These are phyloP conservation scores for Pollenia amentaria DNA, from an alignment of 2,888 invertebrate species.

Conservation along the genomic window DNA sequence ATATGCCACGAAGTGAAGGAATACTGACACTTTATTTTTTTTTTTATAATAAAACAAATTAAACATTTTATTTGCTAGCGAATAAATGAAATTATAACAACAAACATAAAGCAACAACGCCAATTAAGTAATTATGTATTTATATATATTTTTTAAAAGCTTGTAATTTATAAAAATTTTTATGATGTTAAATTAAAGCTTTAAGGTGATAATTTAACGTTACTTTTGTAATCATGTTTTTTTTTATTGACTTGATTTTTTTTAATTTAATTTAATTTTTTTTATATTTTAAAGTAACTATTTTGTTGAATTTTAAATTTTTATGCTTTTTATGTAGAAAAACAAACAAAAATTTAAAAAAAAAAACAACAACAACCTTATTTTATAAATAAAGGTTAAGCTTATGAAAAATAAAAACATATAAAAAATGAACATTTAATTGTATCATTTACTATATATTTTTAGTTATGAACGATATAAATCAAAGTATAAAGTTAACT, in stretches of 20 bases:
- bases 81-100: slow-evolving; percentile 44
- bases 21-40: slow-evolving; percentile 71
- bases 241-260: slow-evolving; percentile 69
- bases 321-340: slow-evolving; percentile 69
- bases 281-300: slow-evolving; percentile 68
- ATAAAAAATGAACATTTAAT: slow-evolving; percentile 37
- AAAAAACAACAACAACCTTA: slow-evolving; percentile 78
- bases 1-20: slow-evolving; percentile 65
- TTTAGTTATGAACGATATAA: slow-evolving; percentile 46
- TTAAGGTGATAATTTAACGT: slow-evolving; percentile 64
- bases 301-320: slow-evolving; percentile 72
- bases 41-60: slow-evolving; percentile 71
- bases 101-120: slow-evolving; percentile 48
- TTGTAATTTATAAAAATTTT: slow-evolving; percentile 75
- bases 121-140: slow-evolving; percentile 74
- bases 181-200: slow-evolving; percentile 62
- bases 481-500: slow-evolving; percentile 68
- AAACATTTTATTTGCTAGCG: slow-evolving; percentile 71
- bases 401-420: slow-evolving; percentile 53
- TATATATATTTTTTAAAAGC: slow-evolving; percentile 71
- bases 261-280: slow-evolving; percentile 61
- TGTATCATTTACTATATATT: slow-evolving; percentile 55
- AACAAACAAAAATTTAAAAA: slow-evolving; percentile 34
- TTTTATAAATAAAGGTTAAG: slow-evolving; percentile 83
- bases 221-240: slow-evolving; percentile 72